Evolutionary conservation across 2,113 vertebrate species (phyloP).

Genomic region (Chamaetylas fuelleborni): DNA sequence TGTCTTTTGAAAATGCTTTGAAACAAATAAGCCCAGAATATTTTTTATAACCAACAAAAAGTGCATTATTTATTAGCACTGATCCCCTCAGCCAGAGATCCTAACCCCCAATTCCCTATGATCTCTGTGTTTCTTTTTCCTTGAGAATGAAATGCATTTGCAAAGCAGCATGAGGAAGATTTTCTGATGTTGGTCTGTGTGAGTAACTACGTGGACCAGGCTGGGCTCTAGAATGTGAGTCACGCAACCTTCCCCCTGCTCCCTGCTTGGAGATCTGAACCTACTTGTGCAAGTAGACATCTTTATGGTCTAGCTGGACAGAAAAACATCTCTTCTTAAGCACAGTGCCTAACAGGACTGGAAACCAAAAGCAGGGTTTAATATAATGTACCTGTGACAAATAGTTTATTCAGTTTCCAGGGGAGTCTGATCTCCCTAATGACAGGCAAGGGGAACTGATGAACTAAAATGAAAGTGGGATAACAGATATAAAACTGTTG

Average conservation of each 20-base stretch:
- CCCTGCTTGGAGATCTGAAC: neutral
- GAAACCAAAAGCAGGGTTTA: neutral
- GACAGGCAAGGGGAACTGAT: neutral
- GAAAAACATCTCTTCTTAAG: neutral
- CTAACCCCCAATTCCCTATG: neutral
- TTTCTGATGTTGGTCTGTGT: neutral
- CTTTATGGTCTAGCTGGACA: neutral
- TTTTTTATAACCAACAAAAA: neutral
- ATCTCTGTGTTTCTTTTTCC: neutral
- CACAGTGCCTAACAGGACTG: neutral
- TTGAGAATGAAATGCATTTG: neutral
- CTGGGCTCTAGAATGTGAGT: neutral
- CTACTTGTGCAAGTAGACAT: neutral
- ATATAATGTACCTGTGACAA: neutral
- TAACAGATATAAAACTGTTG: neutral
- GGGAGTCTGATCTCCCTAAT: neutral
- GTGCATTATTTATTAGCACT: neutral
- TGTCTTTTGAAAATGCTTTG: neutral
- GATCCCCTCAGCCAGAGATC: neutral
- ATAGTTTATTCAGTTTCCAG: neutral
- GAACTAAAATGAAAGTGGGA: neutral
- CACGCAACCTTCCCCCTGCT: neutral
- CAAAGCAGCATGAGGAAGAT: neutral
- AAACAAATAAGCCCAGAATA: neutral
- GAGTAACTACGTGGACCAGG: neutral